A percentile compares a stretch with the other conserved stretches of the same genome.
These are phyloP conservation scores for Acrobasis repandana DNA, from an alignment of 2,888 invertebrate species.

Conservation along the genomic window DNA sequence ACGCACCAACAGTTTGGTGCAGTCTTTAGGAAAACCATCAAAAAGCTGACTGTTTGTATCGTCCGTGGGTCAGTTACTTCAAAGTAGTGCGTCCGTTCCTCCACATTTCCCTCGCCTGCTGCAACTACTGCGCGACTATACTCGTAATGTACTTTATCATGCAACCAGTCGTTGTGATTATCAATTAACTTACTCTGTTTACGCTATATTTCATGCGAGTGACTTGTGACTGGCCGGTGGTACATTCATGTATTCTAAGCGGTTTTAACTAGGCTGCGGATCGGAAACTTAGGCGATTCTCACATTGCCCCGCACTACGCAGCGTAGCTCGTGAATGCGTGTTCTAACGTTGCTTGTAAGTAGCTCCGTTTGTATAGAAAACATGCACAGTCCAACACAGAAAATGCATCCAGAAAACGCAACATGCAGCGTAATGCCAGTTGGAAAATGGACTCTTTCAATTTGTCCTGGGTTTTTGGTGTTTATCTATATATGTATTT, in stretches of 20 bases:
- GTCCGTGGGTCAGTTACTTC: not conserved
- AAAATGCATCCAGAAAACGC: no score
- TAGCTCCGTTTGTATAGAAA: no score
- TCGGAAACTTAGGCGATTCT: not conserved
- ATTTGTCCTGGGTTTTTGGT: no score
- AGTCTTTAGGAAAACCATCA: not conserved
- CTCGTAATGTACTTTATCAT: conserved; percentile 20
- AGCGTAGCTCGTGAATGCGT: no score
- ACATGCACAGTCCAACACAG: no score
- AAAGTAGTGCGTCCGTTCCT: conserved; percentile 19
- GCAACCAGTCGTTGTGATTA: conserved; percentile 13
- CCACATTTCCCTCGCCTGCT: conserved; percentile 25
- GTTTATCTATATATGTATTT: no score
- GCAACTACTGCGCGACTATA: conserved; percentile 13
- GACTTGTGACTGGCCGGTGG: conserved; percentile 2
- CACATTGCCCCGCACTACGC: no score
- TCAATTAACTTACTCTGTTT: conserved; percentile 17
- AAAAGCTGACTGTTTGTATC: not conserved
- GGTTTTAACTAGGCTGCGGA: not conserved
- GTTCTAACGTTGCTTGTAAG: no score
- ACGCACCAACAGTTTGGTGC: no score
- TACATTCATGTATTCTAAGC: conserved; percentile 9
- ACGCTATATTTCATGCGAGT: conserved; percentile 17
- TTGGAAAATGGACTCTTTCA: no score
- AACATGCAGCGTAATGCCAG: no score